Base-by-base conservation (phyloP, 1,140 invertebrate genomes). In the Leptinotarsa defecta region DNA sequence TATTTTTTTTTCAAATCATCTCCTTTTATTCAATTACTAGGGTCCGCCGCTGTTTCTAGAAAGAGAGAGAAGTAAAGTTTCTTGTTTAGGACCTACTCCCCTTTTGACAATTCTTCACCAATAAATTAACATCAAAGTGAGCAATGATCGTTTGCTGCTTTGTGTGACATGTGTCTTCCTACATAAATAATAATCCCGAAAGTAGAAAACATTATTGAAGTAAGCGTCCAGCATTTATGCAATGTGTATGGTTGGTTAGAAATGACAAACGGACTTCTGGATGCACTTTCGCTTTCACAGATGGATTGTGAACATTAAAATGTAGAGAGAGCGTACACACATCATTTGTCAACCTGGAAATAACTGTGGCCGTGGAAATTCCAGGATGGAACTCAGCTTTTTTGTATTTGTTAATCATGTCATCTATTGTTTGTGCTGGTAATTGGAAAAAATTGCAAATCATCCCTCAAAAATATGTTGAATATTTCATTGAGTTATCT, bases 301-400 rank as follows among this genome's bases (percentile, higher is more conserved):
- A 79, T 76, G 78, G 70, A 76, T 79, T 76, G 64, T 61, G 68
- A 75, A 73, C 64, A 78, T 78, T 77, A 72, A 71, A 78, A 61
- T 71, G 64, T 64, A 75, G 65, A 24, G 43, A 57, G 70, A 65
- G 64, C 71, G 75, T 75, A 69, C 70, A 75, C 74, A 77, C 72
- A 79, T 78, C 78, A 79, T 79, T 79, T 79, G 78, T 79, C 78
- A 79, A 74, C 75, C 71, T 69, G 71, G 73, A 72, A 79, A 79
- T 79, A 77, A 69, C 70, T 57, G 13, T 57, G 52, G 52, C 17
- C 1, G 52, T 19, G 52, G 52, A 19, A 57, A 57, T 57, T 57
- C 4, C 52, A 57, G 52, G 52, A 57, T 19, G 15, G 52, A 57
- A 57, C 52, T 57, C 17, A 57, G 52, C 8, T 43, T 43, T 43